A percentile compares a stretch with the other conserved stretches of the same genome.
These are phyloP conservation scores for Calycopis cecrops DNA, from an alignment of 1,140 invertebrate genomes.

Conservation along the genomic window DNA sequence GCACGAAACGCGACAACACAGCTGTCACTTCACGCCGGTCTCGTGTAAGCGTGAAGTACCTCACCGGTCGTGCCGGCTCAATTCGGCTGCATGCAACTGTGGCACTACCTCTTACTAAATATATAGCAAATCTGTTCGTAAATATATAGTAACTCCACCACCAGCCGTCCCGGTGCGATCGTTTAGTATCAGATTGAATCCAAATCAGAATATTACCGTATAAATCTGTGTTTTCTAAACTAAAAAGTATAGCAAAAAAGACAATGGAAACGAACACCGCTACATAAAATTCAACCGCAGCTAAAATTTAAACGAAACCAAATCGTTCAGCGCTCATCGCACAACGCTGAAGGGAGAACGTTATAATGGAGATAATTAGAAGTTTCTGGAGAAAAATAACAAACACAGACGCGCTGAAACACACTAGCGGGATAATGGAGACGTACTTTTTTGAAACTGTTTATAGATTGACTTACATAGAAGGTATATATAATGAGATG, in stretches of 20 bases:
- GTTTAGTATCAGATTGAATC: too few species aligned
- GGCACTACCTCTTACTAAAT: too few species aligned
- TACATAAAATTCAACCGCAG: not conserved
- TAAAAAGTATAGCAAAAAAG: not conserved
- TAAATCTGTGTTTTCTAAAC: too few species aligned
- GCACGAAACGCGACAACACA: too few species aligned
- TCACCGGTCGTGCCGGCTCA: too few species aligned
- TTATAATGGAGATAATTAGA: slow-evolving; percentile 24
- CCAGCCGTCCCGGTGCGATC: too few species aligned
- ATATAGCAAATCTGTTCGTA: too few species aligned
- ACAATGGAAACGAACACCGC: slow-evolving; percentile 11
- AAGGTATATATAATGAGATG: slow-evolving; percentile 37
- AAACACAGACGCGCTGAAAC: slow-evolving; percentile 37
- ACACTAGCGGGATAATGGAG: slow-evolving; percentile 39
- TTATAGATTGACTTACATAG: slow-evolving; percentile 43
- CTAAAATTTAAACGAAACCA: not conserved
- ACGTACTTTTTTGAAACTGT: slow-evolving; percentile 42
- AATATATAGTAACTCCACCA: too few species aligned
- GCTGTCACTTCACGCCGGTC: too few species aligned
- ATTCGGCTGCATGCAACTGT: too few species aligned
- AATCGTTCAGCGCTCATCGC: not conserved
- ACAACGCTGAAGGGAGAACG: not conserved
- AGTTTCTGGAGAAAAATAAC: slow-evolving; percentile 35
- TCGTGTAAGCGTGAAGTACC: too few species aligned
- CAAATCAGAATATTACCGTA: too few species aligned